Evolutionary conservation across 2,888 invertebrate genomes (phyloP).

Genomic region (Cylindroiulus punctatus): DNA sequence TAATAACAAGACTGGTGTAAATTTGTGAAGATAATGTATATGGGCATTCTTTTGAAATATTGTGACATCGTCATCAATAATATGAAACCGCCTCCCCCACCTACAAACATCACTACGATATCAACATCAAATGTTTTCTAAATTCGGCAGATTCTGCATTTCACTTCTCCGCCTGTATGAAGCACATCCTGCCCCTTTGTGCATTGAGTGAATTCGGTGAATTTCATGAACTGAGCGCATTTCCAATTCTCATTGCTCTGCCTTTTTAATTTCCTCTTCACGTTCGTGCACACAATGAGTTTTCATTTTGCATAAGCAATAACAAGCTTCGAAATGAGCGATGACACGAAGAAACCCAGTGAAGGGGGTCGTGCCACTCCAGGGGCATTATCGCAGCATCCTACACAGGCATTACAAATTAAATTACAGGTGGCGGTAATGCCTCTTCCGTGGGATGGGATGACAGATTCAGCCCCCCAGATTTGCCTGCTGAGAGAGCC

Average conservation of each 20-base stretch:
- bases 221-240: neutral
- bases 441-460: neutral
- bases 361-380: neutral
- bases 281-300: slow-evolving; percentile 22
- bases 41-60: too few species aligned
- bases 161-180: neutral
- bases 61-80: too few species aligned
- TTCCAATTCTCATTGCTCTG: neutral
- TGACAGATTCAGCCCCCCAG: neutral
- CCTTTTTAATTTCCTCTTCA: slow-evolving; percentile 31
- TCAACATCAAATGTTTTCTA: too few species aligned
- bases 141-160: neutral
- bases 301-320: slow-evolving; percentile 36
- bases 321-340: neutral
- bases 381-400: neutral
- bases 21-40: too few species aligned
- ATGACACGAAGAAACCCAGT: neutral
- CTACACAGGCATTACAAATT: neutral
- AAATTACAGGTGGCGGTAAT: slow-evolving; percentile 37
- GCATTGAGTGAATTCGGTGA: neutral
- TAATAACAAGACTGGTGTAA: too few species aligned
- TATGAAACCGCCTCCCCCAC: too few species aligned
- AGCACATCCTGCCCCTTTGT: too few species aligned
- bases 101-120: too few species aligned
- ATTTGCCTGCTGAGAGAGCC: neutral